phyloP scores from a whole-genome alignment of 2,797 vertebrate genomes.

The Anguilla megastoma region DNA sequence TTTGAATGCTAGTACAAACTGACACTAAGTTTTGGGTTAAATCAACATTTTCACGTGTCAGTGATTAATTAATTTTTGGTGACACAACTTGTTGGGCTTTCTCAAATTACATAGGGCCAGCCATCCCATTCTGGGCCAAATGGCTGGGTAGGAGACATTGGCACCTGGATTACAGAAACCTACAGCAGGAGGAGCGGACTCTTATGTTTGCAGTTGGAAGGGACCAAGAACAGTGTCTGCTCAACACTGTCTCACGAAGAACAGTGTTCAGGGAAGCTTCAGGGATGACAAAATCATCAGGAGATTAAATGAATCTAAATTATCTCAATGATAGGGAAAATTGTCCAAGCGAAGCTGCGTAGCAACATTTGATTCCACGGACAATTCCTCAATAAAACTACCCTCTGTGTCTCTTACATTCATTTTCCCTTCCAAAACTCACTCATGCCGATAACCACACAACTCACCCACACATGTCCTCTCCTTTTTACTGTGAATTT shows the following conservation, averaged over 20 bases:
- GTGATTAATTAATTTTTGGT: background rate
- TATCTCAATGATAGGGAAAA: background rate
- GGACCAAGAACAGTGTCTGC: background rate
- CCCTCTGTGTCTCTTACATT: constrained; percentile 49
- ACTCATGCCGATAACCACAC: constrained; percentile 3
- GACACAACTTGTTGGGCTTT: background rate
- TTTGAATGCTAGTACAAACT: background rate
- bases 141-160: background rate
- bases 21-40: background rate
- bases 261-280: background rate
- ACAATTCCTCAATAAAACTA: background rate
- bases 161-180: background rate
- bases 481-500: constrained; percentile 30
- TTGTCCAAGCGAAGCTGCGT: background rate
- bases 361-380: background rate
- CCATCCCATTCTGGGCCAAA: background rate
- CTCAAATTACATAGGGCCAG: background rate
- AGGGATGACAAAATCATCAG: background rate
- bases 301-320: background rate
- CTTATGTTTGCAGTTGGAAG: background rate
- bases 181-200: background rate
- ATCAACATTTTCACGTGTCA: background rate
- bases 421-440: constrained; percentile 52
- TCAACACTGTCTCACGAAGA: background rate
- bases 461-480: constrained; percentile 38